These are phyloP conservation scores for Craseonycteris thonglongyai DNA, from an alignment of 2,113 vertebrate genomes.

Conservation along the genomic window DNA sequence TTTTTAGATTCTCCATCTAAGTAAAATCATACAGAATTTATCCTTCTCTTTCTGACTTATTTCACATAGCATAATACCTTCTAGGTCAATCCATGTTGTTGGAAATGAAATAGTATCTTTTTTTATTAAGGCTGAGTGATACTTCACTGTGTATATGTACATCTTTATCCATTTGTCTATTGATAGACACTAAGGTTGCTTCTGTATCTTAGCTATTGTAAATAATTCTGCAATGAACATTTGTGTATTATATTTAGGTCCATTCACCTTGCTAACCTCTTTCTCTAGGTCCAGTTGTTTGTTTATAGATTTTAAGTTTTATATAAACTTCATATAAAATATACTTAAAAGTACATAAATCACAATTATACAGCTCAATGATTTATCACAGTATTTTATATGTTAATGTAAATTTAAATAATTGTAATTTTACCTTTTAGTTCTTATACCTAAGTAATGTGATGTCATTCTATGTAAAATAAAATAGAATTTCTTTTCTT, in stretches of 20 bases:
- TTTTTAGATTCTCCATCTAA: background rate
- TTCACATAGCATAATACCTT: background rate
- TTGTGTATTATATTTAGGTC: background rate
- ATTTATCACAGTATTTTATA: background rate
- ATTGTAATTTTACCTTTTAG: background rate
- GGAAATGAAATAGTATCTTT: background rate
- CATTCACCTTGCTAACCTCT: background rate
- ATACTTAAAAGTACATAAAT: background rate
- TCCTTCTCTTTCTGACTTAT: background rate
- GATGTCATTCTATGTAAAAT: background rate
- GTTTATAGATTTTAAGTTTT: slow-evolving; percentile 4
- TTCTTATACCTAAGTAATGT: background rate
- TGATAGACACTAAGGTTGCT: background rate
- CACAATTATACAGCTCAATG: background rate
- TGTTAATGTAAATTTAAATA: slow-evolving; percentile 23
- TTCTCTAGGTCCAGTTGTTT: background rate
- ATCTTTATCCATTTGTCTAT: background rate
- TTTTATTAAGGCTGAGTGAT: background rate
- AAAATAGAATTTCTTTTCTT: slow-evolving; percentile 10
- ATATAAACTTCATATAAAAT: slow-evolving; percentile 3
- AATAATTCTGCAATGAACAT: background rate
- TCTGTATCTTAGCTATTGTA: background rate
- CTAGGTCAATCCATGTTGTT: background rate
- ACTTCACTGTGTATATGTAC: background rate
- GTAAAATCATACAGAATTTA: background rate